A percentile compares a stretch with the other conserved stretches of the same genome.
Conservation (phyloP, 2,797 vertebrate species). For the Iguana delicatissima region DNA sequence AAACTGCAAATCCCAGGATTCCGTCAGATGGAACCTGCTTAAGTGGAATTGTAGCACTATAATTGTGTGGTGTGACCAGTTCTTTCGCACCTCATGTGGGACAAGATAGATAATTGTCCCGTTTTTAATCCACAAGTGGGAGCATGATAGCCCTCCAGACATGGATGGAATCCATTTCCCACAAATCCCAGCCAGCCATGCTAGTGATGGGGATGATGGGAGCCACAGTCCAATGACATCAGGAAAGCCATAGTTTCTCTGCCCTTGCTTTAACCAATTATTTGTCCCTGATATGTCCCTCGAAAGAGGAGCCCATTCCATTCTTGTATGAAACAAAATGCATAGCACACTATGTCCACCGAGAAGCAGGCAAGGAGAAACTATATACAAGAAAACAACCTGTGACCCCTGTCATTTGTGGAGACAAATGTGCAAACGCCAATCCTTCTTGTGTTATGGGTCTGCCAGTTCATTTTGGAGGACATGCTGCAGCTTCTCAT, state of each 20-base stretch:
- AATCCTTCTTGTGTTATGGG: background rate
- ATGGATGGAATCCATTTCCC: background rate
- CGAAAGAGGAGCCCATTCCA: no score
- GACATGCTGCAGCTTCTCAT: background rate
- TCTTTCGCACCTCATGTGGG: background rate
- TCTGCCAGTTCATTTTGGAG: background rate
- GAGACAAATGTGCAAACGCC: accelerated
- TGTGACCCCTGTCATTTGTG: background rate
- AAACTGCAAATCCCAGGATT: no score
- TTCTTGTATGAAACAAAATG: background rate
- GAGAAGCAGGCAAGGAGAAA: background rate
- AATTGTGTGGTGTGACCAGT: background rate
- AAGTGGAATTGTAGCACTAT: no score
- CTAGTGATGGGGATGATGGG: background rate
- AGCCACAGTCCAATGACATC: no score
- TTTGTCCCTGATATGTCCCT: background rate
- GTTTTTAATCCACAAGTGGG: background rate
- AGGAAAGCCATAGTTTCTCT: background rate
- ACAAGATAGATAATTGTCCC: no score
- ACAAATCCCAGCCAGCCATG: background rate
- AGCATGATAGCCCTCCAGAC: background rate
- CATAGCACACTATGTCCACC: background rate
- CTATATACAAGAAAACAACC: background rate
- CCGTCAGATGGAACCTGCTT: no score
- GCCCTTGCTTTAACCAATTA: background rate